Evolutionary conservation across 2,113 vertebrate species (phyloP).

Genomic region (Scophthalmus maximus): DNA sequence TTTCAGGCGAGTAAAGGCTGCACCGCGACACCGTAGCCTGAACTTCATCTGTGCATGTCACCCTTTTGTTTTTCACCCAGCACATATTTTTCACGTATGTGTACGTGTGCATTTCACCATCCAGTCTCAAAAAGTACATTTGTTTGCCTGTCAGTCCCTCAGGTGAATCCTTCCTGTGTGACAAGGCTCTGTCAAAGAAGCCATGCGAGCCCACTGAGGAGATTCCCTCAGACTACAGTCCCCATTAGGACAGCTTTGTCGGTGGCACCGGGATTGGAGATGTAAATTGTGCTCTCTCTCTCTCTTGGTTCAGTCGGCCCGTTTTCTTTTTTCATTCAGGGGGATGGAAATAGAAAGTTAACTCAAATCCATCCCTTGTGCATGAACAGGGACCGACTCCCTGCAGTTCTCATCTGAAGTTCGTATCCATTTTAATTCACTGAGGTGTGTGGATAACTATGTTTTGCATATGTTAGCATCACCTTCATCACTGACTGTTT

Average conservation of each 20-base stretch:
- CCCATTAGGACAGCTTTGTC: not conserved
- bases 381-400: not conserved
- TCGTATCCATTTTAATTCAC: no score
- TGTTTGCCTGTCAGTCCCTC: not conserved
- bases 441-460: no score
- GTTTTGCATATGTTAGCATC: slow-evolving; percentile 12
- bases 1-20: no score
- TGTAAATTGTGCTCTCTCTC: slow-evolving; percentile 5
- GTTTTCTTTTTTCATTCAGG: no score
- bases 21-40: not conserved
- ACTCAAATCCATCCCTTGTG: not conserved
- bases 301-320: not conserved
- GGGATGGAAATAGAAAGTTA: not conserved
- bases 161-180: not conserved
- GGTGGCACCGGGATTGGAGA: not conserved
- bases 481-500: slow-evolving; percentile 8
- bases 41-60: not conserved
- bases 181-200: not conserved
- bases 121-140: not conserved
- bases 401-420: no score
- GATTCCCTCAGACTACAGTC: not conserved
- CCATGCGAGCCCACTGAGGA: not conserved
- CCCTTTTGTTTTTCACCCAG: not conserved
- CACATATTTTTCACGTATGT: no score
- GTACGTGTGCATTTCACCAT: no score